Evolutionary conservation across 2,888 invertebrate genomes (phyloP).

Genomic region (Melieria omissa): DNA sequence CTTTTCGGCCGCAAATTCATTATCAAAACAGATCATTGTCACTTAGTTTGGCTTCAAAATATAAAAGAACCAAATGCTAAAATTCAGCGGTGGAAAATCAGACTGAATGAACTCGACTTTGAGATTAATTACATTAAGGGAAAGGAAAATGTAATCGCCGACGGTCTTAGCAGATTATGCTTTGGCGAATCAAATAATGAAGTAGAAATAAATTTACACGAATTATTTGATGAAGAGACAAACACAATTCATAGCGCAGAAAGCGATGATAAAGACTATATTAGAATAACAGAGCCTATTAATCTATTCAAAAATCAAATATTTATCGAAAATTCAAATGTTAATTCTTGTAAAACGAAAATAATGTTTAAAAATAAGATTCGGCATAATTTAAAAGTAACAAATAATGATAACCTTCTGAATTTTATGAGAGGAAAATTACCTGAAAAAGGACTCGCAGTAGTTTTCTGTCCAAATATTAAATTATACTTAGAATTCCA

Average conservation of each 20-base stretch:
- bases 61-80: slow-evolving; percentile 28
- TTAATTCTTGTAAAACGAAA: slow-evolving; percentile 9
- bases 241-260: slow-evolving; percentile 28
- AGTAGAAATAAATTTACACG: slow-evolving; percentile 20
- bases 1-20: slow-evolving; percentile 17
- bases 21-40: slow-evolving; percentile 22
- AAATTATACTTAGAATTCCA: slow-evolving; percentile 22
- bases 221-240: slow-evolving; percentile 29
- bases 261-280: slow-evolving; percentile 1
- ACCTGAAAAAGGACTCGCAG: slow-evolving; percentile 18
- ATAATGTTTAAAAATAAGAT: slow-evolving; percentile 13
- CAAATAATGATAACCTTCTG: slow-evolving; percentile 11
- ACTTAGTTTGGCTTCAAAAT: slow-evolving; percentile 14
- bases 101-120: slow-evolving; percentile 30
- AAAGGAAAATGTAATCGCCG: slow-evolving; percentile 33
- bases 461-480: slow-evolving; percentile 28
- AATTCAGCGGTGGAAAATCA: slow-evolving; percentile 31
- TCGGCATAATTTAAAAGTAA: slow-evolving; percentile 16
- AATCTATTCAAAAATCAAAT: slow-evolving; percentile 13
- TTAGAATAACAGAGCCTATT: slow-evolving; percentile 18
- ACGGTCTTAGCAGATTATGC: slow-evolving; percentile 27
- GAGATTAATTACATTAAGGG: slow-evolving; percentile 27
- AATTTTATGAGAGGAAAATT: slow-evolving; percentile 25
- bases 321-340: slow-evolving; percentile 4
- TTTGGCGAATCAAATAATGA: slow-evolving; percentile 23